Base-by-base conservation (phyloP, 2,113 vertebrate genomes). In the Eira barbara region DNA sequence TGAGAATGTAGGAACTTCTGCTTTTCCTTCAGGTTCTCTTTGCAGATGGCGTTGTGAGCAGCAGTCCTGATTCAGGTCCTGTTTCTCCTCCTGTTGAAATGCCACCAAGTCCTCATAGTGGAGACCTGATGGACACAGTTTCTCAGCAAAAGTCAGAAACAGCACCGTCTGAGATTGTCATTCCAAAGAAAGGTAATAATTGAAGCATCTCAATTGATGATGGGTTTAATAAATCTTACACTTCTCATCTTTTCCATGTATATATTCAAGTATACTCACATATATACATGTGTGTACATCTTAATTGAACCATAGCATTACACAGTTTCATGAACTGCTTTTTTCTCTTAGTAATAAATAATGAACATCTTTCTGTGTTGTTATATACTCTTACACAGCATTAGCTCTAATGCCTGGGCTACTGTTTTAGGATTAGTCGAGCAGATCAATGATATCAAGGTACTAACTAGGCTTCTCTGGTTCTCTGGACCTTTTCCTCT, bases 11-110 rank as follows among this genome's bases (percentile, higher is more conserved):
- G 94, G 6, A 15, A 21, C 31, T 67, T 49, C 52, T 47, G 17
- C 55, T 97, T 61, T 94, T 61, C 61, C 94, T 36, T 89, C 91
- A 99, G 99, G 96, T 99, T 92, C 98, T 99, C 73, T 99, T 99
- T 99, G 98, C 99, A 89, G 99, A 99, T 90, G 99, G 99, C 7
- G 97, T 99, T 2, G 99, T 99, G 55, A 99, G 99, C 98, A 98
- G 49, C 45, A 99, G 99, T 96, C 98, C 98, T 2, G 99, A 99
- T 96, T 99, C 99, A n/a, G 99, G 99, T 55, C 99, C 99, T 42
- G 97, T 99, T 23, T 96, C 98, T 91, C 55, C 96, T 7, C 97
- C 97, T 69, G n/a, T 92, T 1, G 83, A 90, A 4, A 3, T 42
- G 21, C 84, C 96, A 20, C 1, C 73, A 27, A 95, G 81, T 14